Evolutionary conservation across 2,888 invertebrate species (phyloP), one percentile per base, ranked within the genome.

Genomic region (Protophormia terraenovae): DNA sequence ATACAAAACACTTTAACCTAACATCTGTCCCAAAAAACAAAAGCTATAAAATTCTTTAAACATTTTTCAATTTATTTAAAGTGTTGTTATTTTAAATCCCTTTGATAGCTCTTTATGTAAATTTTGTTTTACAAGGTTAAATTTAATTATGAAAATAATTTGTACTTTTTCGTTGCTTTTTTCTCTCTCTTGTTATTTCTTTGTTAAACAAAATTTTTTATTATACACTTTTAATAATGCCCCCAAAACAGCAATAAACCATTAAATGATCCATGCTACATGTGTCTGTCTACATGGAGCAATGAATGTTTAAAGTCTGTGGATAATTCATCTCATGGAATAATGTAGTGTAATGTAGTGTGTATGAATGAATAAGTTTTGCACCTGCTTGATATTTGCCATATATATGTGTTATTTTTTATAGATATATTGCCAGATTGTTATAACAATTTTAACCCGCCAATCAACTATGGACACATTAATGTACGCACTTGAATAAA

Each of bases 161-260:
- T 64, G 64, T 53, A 64, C 32, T 19, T 67, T 73, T n/a, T n/a
- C n/a, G n/a, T n/a, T n/a, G n/a, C n/a, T n/a, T n/a, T 58, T 47
- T 64, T 14, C 2, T 32, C 4, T 41, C 22, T 41, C 29, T 14
- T 47, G 45, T 38, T 22, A 1, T 8, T 35, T 47, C 35, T 53
- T 76, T 66, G 66, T 66, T 35, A 22, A 69, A 45, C 38, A 45
- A 38, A 19, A 62, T 66, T 55, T 64, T 64, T 12, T 80, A 72
- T 79, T 55, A 32, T 38, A 64, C 64, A 62, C 22, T n/a, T 12
- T 77, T 80, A 77, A 73, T 80, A 53, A 84, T 80, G 77, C 72
- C 77, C 77, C 84, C 84, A 84, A 84, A 84, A 84, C 80, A 72
- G 77, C 64, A 72, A 84, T 84, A 81, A 84, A 84, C 35, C 73